phyloP scores from a whole-genome alignment of 2,797 vertebrate genomes.

The Cyclopterus lumpus region DNA sequence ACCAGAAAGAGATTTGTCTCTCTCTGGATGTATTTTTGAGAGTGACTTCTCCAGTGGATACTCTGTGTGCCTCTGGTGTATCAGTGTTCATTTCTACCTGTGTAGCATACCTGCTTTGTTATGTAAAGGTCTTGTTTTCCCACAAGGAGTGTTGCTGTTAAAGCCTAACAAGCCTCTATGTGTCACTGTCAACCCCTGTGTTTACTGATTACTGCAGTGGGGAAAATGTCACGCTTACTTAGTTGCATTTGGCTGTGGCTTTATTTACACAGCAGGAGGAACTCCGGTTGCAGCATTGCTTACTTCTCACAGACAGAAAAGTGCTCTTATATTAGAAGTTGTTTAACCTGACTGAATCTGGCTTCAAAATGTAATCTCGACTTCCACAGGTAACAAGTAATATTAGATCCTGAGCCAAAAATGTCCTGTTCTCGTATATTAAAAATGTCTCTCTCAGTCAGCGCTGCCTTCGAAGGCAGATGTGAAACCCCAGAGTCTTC shows the following conservation, averaged over 20 bases:
- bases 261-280: slow-evolving; percentile 40
- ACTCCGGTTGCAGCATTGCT: slow-evolving; percentile 30
- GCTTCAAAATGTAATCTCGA: slow-evolving; percentile 13
- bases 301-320: slow-evolving; percentile 13
- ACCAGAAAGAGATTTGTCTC: not conserved
- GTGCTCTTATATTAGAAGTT: slow-evolving; percentile 13
- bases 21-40: not conserved
- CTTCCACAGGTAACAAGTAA: slow-evolving; percentile 34
- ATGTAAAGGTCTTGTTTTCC: slow-evolving; percentile 21
- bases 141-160: slow-evolving; percentile 15
- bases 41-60: not conserved
- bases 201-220: slow-evolving; percentile 24
- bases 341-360: slow-evolving; percentile 11
- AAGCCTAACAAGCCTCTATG: slow-evolving; percentile 40
- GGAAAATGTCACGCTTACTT: not conserved
- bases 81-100: slow-evolving; percentile 19
- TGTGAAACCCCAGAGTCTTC: slow-evolving; percentile 42
- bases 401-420: slow-evolving; percentile 27
- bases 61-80: not conserved
- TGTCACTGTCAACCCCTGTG: slow-evolving; percentile 37
- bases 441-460: slow-evolving; percentile 7
- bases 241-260: slow-evolving; percentile 31
- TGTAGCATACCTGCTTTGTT: slow-evolving; percentile 2
- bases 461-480: slow-evolving; percentile 50
- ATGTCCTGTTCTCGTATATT: slow-evolving; percentile 20